Percentiles rank a stretch among this genome's conserved stretches.
Evolutionary conservation across 1,140 invertebrate species (phyloP).

Genomic region (Paralvinella palmiformis): DNA sequence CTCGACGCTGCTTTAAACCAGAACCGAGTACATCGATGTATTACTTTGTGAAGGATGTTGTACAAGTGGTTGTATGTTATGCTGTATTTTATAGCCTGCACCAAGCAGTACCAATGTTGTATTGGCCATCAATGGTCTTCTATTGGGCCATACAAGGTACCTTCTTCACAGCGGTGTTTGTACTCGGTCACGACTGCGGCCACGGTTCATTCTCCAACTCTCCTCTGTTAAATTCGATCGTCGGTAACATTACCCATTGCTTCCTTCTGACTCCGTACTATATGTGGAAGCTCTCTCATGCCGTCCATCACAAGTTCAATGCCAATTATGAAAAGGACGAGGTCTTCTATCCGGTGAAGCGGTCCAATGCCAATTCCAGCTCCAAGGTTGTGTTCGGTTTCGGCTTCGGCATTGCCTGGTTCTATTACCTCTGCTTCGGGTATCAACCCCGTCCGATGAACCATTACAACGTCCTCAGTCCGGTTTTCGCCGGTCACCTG

Average conservation of each 20-base stretch:
- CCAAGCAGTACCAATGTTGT: conserved; percentile 10
- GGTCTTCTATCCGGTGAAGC: conserved; percentile 22
- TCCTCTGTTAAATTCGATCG: conserved; percentile 22
- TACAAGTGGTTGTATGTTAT: conserved; percentile 29
- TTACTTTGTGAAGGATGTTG: conserved; percentile 34
- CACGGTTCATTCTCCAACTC: conserved; percentile 42
- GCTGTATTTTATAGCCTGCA: conserved; percentile 27
- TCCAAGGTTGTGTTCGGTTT: conserved; percentile 10
- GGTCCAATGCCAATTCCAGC: background rate
- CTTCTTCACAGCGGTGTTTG: conserved; percentile 36
- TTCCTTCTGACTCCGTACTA: conserved; percentile 21
- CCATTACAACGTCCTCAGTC: conserved; percentile 19
- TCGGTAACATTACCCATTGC: conserved; percentile 18
- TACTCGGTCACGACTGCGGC: conserved; percentile 46
- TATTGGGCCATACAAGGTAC: conserved; percentile 43
- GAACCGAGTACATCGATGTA: conserved; percentile 27
- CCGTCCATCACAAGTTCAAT: conserved; percentile 21
- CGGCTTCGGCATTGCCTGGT: conserved; percentile 23
- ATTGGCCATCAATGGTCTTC: conserved; percentile 16
- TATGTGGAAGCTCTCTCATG: conserved; percentile 23
- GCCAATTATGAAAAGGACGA: conserved; percentile 23
- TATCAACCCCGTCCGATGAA: conserved; percentile 15
- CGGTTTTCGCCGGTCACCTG: conserved; percentile 14
- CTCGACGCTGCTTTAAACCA: conserved; percentile 34
- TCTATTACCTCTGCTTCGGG: conserved; percentile 16